phyloP scores from a whole-genome alignment of 1,140 invertebrate species.

The Anastrepha ludens region DNA sequence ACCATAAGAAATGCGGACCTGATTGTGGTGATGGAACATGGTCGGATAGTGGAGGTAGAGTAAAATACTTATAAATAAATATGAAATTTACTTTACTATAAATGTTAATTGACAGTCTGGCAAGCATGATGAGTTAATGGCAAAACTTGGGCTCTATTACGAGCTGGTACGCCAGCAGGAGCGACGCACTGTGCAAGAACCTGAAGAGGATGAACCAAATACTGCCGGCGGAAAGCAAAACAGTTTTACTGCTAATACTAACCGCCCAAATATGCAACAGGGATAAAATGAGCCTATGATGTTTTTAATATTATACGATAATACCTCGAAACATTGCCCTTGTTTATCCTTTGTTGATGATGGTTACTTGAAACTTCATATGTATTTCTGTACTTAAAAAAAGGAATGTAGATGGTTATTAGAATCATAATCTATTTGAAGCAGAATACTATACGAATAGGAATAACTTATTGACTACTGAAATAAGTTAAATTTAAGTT shows the following conservation, averaged over 20 bases:
- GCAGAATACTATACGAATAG: not conserved
- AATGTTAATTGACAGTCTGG: constrained; percentile 78
- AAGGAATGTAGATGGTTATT: not conserved
- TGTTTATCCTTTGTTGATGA: not conserved
- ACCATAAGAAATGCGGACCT: constrained; percentile 91
- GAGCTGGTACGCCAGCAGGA: constrained; percentile 74
- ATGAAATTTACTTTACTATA: not conserved
- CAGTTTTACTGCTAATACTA: not conserved
- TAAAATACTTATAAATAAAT: not conserved
- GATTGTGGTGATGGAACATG: constrained; percentile 89
- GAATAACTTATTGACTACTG: constrained; percentile 7
- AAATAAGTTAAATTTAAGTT: constrained; percentile 34
- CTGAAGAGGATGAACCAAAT: constrained; percentile 6
- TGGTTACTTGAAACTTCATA: not conserved
- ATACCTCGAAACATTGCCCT: constrained; percentile 21
- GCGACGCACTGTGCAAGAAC: constrained; percentile 67
- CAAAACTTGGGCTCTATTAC: constrained; percentile 84
- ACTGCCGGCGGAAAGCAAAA: not conserved
- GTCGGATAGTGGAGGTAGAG: constrained; percentile 85
- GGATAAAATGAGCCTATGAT: not conserved
- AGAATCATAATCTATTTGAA: not conserved
- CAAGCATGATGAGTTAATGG: constrained; percentile 87
- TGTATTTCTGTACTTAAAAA: constrained; percentile 30
- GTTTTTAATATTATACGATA: not conserved
- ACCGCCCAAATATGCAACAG: constrained; percentile 38